A percentile compares a stretch with the other conserved stretches of the same genome.
phyloP scores from a whole-genome alignment of 2,113 vertebrate genomes.

The Caranx melampygus region DNA sequence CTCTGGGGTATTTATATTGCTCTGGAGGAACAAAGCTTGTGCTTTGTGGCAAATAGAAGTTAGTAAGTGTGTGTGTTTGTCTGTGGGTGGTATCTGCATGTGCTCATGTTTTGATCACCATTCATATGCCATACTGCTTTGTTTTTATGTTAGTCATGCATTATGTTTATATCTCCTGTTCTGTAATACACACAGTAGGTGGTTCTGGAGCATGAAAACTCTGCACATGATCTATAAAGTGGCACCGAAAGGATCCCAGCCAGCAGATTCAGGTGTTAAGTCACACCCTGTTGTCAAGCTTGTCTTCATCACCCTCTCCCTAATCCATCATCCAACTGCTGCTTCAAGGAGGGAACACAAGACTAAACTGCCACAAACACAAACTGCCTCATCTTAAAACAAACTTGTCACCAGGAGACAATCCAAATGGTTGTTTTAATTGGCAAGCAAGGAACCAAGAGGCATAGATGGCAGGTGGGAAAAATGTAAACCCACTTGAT shows the following conservation, averaged over 20 bases:
- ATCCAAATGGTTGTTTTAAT: constrained; percentile 61
- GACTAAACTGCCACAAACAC: constrained; percentile 5
- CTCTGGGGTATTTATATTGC: constrained; percentile 47
- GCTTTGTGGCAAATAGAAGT: constrained; percentile 29
- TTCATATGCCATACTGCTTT: constrained; percentile 13
- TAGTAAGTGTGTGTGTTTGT: constrained; percentile 22
- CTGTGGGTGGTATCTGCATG: constrained; percentile 32
- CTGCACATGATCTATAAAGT: constrained; percentile 4
- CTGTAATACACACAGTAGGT: neutral
- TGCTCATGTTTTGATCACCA: constrained; percentile 36
- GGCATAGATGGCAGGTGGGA: constrained; percentile 35
- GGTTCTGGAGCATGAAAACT: constrained; percentile 1
- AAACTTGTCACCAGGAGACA: constrained; percentile 43
- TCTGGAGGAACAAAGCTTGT: constrained; percentile 44
- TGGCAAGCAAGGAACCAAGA: constrained; percentile 41
- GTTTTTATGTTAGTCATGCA: constrained; percentile 3
- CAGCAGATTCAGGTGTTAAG: constrained; percentile 35
- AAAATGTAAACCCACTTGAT: constrained; percentile 36
- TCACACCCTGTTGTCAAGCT: constrained; percentile 43
- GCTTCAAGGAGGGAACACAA: constrained; percentile 11
- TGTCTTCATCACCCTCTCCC: constrained; percentile 32
- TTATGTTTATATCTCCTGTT: constrained; percentile 2
- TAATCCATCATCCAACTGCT: constrained; percentile 42
- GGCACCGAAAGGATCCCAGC: constrained; percentile 4
- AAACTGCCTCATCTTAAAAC: constrained; percentile 49